Evolutionary conservation across 2,113 vertebrate genomes (phyloP).

Genomic region (Hystrix brachyura): DNA sequence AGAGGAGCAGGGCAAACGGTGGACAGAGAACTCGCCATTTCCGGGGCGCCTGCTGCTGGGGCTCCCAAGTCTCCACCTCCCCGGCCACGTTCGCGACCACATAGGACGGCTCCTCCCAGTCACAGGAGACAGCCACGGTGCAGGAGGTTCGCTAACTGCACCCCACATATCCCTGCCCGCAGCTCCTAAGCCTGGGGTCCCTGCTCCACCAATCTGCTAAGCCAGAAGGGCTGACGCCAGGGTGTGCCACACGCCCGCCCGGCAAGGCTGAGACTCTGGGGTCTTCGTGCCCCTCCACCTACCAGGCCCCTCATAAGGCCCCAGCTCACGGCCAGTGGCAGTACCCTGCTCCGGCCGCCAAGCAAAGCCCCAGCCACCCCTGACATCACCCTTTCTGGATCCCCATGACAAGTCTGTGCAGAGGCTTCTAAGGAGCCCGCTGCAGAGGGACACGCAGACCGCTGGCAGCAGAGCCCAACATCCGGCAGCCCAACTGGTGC

Average conservation of each 20-base stretch:
- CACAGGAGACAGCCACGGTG: not conserved
- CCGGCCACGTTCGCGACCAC: accelerated
- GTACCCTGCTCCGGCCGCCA: not conserved
- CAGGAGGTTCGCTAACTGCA: not conserved
- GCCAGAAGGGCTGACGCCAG: not conserved
- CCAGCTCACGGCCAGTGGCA: not conserved
- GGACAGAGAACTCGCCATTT: not conserved
- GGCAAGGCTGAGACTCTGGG: not conserved
- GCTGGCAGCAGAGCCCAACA: accelerated
- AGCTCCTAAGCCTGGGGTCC: not conserved
- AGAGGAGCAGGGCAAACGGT: not conserved
- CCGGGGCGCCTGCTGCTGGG: not conserved
- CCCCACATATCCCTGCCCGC: too few species aligned
- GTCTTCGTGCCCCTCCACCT: not conserved
- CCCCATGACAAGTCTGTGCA: not conserved
- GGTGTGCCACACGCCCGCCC: not conserved
- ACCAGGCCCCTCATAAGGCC: not conserved
- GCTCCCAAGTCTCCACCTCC: not conserved
- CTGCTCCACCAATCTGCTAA: not conserved
- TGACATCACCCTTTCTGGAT: not conserved
- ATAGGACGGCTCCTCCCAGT: not conserved
- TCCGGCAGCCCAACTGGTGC: not conserved
- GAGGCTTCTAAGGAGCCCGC: not conserved
- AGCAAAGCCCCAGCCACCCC: not conserved
- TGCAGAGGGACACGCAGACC: not conserved